Evolutionary conservation across 37 sponge, comb jelly and placozoan species (phyloP).

Genomic region (Hexactinellida sp.): DNA sequence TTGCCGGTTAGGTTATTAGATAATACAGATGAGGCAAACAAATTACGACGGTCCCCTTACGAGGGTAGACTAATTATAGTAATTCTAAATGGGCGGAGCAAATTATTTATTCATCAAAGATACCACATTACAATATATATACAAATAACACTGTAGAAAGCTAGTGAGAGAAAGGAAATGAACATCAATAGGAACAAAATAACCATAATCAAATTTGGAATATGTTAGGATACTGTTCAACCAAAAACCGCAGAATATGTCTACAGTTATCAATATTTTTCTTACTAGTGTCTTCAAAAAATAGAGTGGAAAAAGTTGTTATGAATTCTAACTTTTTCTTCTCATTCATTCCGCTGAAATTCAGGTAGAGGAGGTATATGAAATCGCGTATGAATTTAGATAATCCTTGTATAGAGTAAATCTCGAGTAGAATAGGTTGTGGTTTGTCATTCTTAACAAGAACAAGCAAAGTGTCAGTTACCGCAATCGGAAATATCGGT

Average conservation of each 20-base stretch:
- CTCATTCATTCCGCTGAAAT: background rate
- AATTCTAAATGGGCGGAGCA: too few relatives aligned
- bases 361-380: background rate
- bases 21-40: too few relatives aligned
- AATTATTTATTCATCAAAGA: background rate
- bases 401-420: background rate
- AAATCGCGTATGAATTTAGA: conserved; percentile 1
- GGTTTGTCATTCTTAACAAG: background rate
- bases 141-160: conserved; percentile 8
- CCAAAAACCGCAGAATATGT: background rate
- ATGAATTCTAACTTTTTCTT: conserved; percentile 5
- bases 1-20: too few relatives aligned
- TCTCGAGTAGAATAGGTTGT: background rate
- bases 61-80: too few relatives aligned
- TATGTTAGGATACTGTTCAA: background rate
- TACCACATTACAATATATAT: background rate
- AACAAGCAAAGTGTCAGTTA: background rate
- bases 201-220: background rate
- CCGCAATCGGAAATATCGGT: background rate
- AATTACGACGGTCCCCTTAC: too few relatives aligned
- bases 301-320: background rate
- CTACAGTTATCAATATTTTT: background rate
- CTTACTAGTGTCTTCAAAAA: background rate
- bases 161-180: background rate
- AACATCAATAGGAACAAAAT: background rate